A percentile compares a stretch with the other conserved stretches of the same genome.
Evolutionary conservation across 2,888 invertebrate genomes (phyloP).

Genomic region (Margaritifera margaritifera): DNA sequence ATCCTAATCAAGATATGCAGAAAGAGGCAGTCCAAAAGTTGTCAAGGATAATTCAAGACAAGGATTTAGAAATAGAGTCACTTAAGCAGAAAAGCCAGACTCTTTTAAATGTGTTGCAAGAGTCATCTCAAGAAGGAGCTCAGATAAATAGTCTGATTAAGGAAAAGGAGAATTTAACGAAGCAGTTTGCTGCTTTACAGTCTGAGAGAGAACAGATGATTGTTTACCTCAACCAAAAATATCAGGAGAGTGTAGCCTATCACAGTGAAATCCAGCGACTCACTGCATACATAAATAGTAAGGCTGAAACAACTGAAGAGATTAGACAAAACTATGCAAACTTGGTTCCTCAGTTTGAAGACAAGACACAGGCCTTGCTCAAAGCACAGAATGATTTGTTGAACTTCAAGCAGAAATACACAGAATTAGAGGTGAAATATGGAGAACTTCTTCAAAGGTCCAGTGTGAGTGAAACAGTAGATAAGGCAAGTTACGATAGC

Average conservation of each 20-base stretch:
- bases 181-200: slow-evolving; percentile 79
- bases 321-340: slow-evolving; percentile 63
- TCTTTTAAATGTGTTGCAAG: slow-evolving; percentile 69
- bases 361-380: slow-evolving; percentile 69
- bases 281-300: slow-evolving; percentile 48
- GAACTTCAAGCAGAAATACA: slow-evolving; percentile 65
- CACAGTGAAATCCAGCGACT: slow-evolving; percentile 89
- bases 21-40: slow-evolving; percentile 72
- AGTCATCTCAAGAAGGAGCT: slow-evolving; percentile 47
- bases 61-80: slow-evolving; percentile 73
- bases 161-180: slow-evolving; percentile 70
- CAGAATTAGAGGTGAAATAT: slow-evolving; percentile 68
- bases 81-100: slow-evolving; percentile 71
- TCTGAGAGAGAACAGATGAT: slow-evolving; percentile 73
- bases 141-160: slow-evolving; percentile 54
- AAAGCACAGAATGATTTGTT: slow-evolving; percentile 71
- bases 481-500: slow-evolving; percentile 44
- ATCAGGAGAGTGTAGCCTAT: slow-evolving; percentile 88
- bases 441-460: slow-evolving; percentile 59
- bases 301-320: slow-evolving; percentile 57
- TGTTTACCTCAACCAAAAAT: slow-evolving; percentile 81
- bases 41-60: slow-evolving; percentile 72
- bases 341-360: slow-evolving; percentile 71
- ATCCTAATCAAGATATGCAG: slow-evolving; percentile 67
- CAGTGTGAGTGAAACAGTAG: slow-evolving; percentile 52